Evolutionary conservation across 2,113 vertebrate genomes (phyloP), one percentile per base, ranked within the genome.

Genomic region (Gymnorhina tibicen): DNA sequence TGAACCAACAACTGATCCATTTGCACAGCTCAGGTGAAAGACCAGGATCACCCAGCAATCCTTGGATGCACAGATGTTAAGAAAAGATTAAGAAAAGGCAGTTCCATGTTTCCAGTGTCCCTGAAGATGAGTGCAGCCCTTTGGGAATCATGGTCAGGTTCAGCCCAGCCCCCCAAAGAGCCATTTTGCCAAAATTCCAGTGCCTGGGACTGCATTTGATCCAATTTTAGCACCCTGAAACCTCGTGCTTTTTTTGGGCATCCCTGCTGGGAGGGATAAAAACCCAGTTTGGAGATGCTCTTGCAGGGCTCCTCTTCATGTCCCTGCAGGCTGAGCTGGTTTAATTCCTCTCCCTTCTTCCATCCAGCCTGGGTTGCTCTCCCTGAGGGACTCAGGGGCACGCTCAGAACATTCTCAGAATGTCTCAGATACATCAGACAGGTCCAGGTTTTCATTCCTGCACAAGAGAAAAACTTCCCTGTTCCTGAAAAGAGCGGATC

Each of bases 1-100:
- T 1, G 13, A 68, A 16, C 23, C 5, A 28, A 41, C 3, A 15
- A 10, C 8, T 3, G 17, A 14, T 14, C 5, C 1, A 35, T 9
- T n/a, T 17, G 59, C 56, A 17, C 7, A 30, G 84, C 73, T 56
- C 42, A 7, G 53, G 28, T 10, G 33, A 83, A 37, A 35, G 27
- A 7, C 3, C 47, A 37, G 66, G 32, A 13, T 2, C 26, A 53
- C 16, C 58, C 63, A 50, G 5, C 33, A 24, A 14, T 0, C 33
- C 69, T 3, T 10, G 39, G 33, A 50, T 10, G 32, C n/a, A 1
- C 2, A 30, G 7, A 14, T 21, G 60, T 50, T 7, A 37, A 24
- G 50, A 11, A 30, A 18, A 53, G 27, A 53, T 28, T 4, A 30
- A 11, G 28, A 53, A 30, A 53, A 30, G 52, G 52, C 15, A 53